Evolutionary conservation across 2,888 invertebrate species (phyloP).

Genomic region (Agrotis puta): DNA sequence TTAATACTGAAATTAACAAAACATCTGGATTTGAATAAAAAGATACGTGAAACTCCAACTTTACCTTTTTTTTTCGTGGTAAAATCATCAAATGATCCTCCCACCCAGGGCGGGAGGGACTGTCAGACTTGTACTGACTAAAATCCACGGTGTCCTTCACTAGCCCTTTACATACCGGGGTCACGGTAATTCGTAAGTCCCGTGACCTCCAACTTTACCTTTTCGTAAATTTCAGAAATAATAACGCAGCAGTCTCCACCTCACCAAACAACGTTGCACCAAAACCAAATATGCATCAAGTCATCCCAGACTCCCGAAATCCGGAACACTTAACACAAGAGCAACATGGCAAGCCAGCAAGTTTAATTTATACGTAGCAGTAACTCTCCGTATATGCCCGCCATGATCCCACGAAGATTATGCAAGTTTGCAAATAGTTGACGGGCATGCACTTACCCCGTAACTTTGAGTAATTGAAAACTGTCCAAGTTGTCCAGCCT

Average conservation of each 20-base stretch:
- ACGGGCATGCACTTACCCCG: constrained; percentile 68
- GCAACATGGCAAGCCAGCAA: constrained; percentile 54
- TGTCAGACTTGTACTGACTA: no score
- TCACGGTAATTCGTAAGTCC: no score
- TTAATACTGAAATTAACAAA: no score
- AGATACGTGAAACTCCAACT: no score
- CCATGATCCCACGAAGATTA: constrained; percentile 70
- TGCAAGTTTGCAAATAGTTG: constrained; percentile 75
- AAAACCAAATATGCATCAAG: constrained; percentile 43
- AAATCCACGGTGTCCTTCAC: no score
- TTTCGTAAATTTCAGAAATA: not conserved
- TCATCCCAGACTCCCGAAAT: constrained; percentile 41
- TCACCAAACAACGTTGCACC: constrained; percentile 17
- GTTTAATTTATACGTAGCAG: constrained; percentile 63
- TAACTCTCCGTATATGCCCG: constrained; percentile 48
- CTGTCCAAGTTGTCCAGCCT: constrained; percentile 73
- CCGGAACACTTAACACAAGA: constrained; percentile 59
- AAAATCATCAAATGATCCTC: no score
- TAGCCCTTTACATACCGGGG: no score
- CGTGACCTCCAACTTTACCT: no score
- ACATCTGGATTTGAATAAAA: no score
- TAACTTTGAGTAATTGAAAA: constrained; percentile 80
- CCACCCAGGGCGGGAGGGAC: no score
- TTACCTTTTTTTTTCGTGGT: no score
- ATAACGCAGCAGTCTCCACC: not conserved